A percentile compares a stretch with the other conserved stretches of the same genome.
These are phyloP conservation scores for Sminthurides aquaticus DNA, from an alignment of 2,888 invertebrate genomes.

Conservation along the genomic window DNA sequence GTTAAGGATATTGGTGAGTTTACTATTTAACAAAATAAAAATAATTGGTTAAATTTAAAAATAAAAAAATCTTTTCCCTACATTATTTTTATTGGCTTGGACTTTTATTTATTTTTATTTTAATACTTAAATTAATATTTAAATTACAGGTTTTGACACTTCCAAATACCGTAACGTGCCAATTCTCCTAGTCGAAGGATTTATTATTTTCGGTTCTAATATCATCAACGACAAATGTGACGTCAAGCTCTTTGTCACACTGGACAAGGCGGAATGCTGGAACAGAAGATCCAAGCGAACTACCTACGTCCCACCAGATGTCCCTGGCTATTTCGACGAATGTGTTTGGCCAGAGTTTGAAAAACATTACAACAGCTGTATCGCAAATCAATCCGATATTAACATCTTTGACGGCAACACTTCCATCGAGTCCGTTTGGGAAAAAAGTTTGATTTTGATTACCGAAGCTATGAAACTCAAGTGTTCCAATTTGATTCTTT, in stretches of 20 bases:
- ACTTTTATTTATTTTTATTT: constrained; percentile 6
- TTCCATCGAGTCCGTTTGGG: constrained; percentile 27
- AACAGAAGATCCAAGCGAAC: constrained; percentile 25
- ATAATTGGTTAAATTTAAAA: too few species aligned
- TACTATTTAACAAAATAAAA: neutral
- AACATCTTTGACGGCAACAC: constrained; percentile 27
- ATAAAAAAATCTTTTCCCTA: too few species aligned
- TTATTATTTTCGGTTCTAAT: constrained; percentile 32
- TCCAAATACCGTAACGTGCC: constrained; percentile 33
- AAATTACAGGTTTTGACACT: constrained; percentile 28
- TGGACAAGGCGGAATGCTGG: constrained; percentile 32
- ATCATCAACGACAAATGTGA: constrained; percentile 32
- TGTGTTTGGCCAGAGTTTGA: constrained; percentile 38
- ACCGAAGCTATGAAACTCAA: constrained; percentile 28
- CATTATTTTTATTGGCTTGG: neutral
- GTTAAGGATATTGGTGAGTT: constrained; percentile 28
- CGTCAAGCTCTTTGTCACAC: constrained; percentile 34
- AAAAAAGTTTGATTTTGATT: constrained; percentile 24
- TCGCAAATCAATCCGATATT: constrained; percentile 25
- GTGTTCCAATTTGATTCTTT: too few species aligned
- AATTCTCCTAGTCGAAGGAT: constrained; percentile 39
- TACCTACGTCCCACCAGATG: constrained; percentile 34
- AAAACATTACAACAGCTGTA: constrained; percentile 27
- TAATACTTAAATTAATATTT: constrained; percentile 4
- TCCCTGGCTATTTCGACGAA: constrained; percentile 37